phyloP scores from a whole-genome alignment of 2,797 vertebrate species.

The Crotalus adamanteus region DNA sequence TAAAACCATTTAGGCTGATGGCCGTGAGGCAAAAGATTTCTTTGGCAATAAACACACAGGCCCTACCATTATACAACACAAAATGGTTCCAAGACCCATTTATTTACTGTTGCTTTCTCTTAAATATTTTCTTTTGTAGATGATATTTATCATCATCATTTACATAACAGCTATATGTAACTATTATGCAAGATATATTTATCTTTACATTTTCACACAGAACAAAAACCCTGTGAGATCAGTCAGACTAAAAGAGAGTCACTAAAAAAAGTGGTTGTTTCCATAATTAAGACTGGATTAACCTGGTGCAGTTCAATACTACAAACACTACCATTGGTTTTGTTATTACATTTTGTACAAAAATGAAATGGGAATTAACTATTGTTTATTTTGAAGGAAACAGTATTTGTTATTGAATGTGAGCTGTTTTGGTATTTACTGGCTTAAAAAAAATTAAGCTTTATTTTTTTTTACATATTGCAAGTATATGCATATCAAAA shows the following conservation, averaged over 20 bases:
- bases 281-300: background rate
- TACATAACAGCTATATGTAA: background rate
- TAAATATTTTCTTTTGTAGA: background rate
- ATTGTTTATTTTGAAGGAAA: background rate
- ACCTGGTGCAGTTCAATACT: background rate
- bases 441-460: background rate
- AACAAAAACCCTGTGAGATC: background rate
- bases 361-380: background rate
- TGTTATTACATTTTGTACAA: background rate
- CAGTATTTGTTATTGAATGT: background rate
- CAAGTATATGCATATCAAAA: background rate
- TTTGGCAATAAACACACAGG: background rate
- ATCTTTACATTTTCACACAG: background rate
- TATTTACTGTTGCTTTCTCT: background rate
- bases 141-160: background rate
- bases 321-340: background rate
- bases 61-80: background rate
- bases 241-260: background rate
- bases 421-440: background rate
- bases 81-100: background rate
- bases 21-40: background rate
- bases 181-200: background rate
- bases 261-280: background rate
- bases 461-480: background rate
- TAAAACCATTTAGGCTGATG: background rate